Evolutionary conservation across 2,888 invertebrate species (phyloP).

Genomic region (Coelopa pilipes): DNA sequence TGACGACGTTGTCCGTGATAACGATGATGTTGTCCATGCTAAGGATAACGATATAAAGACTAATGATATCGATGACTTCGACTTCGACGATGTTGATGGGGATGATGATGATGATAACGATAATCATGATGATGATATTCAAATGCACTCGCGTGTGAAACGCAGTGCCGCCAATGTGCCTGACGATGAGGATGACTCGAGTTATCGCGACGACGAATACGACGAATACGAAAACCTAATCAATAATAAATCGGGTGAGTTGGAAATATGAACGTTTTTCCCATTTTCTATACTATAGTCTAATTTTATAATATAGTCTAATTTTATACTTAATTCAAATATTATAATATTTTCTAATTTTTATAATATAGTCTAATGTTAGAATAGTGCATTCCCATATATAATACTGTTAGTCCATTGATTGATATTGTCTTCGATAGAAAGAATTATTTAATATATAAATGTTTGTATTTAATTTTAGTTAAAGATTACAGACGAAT

Average conservation of each 20-base stretch:
- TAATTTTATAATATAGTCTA: background rate
- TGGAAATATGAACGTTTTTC: background rate
- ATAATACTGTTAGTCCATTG: too few species aligned
- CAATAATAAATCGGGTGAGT: constrained; percentile 64
- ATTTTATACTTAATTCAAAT: too few species aligned
- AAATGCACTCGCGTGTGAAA: constrained; percentile 19
- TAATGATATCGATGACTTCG: background rate
- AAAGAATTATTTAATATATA: too few species aligned
- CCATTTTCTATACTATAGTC: background rate
- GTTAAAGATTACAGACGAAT: background rate
- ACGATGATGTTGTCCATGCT: too few species aligned
- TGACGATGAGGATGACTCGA: constrained; percentile 64
- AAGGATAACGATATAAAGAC: background rate
- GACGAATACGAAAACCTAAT: constrained; percentile 64
- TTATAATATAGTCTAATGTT: too few species aligned
- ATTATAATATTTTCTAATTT: too few species aligned
- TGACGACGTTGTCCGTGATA: too few species aligned
- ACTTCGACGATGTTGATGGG: constrained; percentile 8
- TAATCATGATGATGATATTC: background rate
- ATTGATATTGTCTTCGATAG: too few species aligned
- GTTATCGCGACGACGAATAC: constrained; percentile 63
- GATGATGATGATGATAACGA: background rate
- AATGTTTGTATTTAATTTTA: too few species aligned
- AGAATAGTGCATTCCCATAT: too few species aligned
- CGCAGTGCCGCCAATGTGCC: constrained; percentile 64